These are phyloP conservation scores for Tadarida brasiliensis DNA, from an alignment of 2,797 vertebrate species.

Conservation along the genomic window DNA sequence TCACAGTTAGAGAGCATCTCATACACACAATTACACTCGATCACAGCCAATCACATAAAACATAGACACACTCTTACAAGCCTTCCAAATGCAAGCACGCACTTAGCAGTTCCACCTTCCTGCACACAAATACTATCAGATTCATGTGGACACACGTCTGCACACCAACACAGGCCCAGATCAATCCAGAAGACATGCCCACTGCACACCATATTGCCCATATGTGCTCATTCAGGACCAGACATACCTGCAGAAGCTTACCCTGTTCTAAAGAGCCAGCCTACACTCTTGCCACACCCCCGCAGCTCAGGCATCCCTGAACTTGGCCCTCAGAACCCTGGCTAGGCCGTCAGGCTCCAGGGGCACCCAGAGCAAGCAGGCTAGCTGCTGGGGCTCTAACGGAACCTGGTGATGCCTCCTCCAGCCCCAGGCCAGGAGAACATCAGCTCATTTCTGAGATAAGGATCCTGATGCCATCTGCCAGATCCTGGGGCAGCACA, in stretches of 20 bases:
- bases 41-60: background rate
- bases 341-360: background rate
- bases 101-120: background rate
- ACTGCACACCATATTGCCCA: background rate
- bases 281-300: background rate
- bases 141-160: background rate
- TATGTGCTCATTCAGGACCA: background rate
- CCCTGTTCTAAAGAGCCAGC: background rate
- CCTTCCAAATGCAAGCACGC: background rate
- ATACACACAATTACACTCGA: background rate
- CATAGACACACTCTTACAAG: background rate
- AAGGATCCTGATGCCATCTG: constrained; percentile 74
- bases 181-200: background rate
- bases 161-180: background rate
- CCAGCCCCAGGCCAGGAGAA: constrained; percentile 56
- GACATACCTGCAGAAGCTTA: background rate
- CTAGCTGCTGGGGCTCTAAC: constrained; percentile 57
- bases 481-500: constrained; percentile 8
- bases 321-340: background rate
- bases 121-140: background rate
- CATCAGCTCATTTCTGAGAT: constrained; percentile 68
- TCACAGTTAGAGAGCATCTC: background rate
- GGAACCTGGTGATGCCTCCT: constrained; percentile 40
- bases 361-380: background rate
- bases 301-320: background rate